phyloP scores from a whole-genome alignment of 1,140 invertebrate species.

The Campoletis sonorensis region DNA sequence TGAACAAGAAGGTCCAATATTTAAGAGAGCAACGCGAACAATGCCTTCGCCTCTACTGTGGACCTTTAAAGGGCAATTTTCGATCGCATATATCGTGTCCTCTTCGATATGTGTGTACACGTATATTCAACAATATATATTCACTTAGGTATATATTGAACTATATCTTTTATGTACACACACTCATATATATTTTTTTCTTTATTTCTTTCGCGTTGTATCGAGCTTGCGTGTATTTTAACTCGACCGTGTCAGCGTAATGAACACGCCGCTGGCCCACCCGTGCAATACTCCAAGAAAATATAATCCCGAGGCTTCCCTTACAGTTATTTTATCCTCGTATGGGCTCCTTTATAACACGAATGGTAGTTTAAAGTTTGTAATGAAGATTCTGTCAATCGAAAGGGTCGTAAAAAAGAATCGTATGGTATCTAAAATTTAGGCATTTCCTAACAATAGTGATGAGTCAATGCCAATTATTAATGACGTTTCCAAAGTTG shows the following conservation, averaged over 20 bases:
- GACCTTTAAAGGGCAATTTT: not conserved
- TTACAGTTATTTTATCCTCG: not conserved
- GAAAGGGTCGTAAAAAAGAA: too few species aligned
- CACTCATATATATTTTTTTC: not conserved
- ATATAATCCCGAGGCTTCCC: conserved; percentile 52
- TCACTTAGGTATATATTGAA: not conserved
- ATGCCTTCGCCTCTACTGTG: conserved; percentile 17
- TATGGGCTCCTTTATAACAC: not conserved
- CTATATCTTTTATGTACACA: not conserved
- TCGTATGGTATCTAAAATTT: not conserved
- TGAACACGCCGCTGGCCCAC: conserved; percentile 60
- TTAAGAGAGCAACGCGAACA: conserved; percentile 46
- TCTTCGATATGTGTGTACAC: not conserved
- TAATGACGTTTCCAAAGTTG: not conserved
- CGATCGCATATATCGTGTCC: not conserved
- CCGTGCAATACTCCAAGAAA: conserved; percentile 49
- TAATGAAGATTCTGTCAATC: too few species aligned
- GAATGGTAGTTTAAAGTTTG: not conserved
- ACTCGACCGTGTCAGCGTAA: conserved; percentile 55
- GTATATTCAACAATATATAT: not conserved
- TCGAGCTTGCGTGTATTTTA: conserved; percentile 51
- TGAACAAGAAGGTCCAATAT: conserved; percentile 42
- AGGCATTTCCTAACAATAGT: not conserved
- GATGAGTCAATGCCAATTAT: not conserved
- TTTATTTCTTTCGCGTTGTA: not conserved